phyloP scores from a whole-genome alignment of 2,888 invertebrate genomes.

The Noctua comes region DNA sequence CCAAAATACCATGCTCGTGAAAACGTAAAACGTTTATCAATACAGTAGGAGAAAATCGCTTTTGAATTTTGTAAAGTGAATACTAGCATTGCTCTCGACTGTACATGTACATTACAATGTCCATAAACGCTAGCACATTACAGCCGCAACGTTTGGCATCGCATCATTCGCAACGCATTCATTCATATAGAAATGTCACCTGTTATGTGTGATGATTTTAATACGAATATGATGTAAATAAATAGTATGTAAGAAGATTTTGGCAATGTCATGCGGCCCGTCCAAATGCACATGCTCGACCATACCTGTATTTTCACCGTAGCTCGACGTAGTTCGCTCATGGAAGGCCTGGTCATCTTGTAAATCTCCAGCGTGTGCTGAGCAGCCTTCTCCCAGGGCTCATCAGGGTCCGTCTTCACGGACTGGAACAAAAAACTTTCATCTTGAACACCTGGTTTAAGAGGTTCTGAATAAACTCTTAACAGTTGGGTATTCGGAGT shows the following conservation, averaged over 20 bases:
- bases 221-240: not conserved
- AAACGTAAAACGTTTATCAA: no score
- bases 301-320: slow-evolving; percentile 81
- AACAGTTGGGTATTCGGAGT: not conserved
- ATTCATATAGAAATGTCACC: not conserved
- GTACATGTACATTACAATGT: no score
- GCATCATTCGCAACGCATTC: no score
- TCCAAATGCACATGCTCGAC: not conserved
- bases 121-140: no score
- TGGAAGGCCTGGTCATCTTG: slow-evolving; percentile 83
- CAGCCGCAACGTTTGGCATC: no score
- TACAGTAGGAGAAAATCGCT: no score
- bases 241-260: not conserved
- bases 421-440: slow-evolving; percentile 65
- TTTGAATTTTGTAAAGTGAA: no score
- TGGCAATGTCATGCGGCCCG: not conserved
- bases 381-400: slow-evolving; percentile 85
- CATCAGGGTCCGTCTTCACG: slow-evolving; percentile 73
- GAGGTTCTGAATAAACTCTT: not conserved
- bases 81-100: no score
- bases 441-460: not conserved
- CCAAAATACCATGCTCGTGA: no score
- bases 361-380: slow-evolving; percentile 82
- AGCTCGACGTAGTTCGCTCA: slow-evolving; percentile 79
- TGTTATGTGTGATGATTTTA: not conserved